These are phyloP conservation scores for Calameuta pallipes DNA, from an alignment of 2,888 invertebrate genomes.

Conservation along the genomic window DNA sequence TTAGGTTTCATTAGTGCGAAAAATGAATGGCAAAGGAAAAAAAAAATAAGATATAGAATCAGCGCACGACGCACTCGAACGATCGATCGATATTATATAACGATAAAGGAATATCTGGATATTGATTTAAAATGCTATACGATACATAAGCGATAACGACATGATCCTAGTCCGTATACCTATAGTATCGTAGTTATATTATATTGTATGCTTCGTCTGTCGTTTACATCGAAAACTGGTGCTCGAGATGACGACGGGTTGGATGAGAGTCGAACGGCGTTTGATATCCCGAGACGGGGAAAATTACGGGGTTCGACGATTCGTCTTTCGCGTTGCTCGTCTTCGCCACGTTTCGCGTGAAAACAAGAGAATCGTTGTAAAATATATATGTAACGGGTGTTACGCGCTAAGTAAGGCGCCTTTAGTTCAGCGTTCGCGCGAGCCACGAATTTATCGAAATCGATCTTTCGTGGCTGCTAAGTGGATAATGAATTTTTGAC, in stretches of 20 bases:
- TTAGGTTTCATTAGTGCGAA: no score
- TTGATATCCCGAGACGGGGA: no score
- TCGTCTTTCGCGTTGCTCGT: no score
- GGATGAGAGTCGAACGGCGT: no score
- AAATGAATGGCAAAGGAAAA: conserved; percentile 15
- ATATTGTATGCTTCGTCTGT: conserved; percentile 50
- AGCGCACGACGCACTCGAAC: conserved; percentile 20
- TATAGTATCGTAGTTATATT: conserved; percentile 14
- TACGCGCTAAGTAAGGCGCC: no score
- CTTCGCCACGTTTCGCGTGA: conserved; percentile 23
- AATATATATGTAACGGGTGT: conserved; percentile 26
- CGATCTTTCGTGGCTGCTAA: no score
- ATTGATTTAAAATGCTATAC: conserved; percentile 57
- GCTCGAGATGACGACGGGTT: conserved; percentile 24
- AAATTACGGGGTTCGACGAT: no score
- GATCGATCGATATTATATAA: conserved; percentile 27
- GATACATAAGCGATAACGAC: conserved; percentile 46
- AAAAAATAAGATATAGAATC: conserved; percentile 10
- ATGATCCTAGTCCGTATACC: conserved; percentile 52
- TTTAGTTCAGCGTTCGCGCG: no score
- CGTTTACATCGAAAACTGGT: conserved; percentile 40
- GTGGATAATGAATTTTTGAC: conserved; percentile 23
- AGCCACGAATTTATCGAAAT: no score
- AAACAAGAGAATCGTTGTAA: conserved; percentile 50
- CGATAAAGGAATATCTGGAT: conserved; percentile 45